Base-by-base conservation (phyloP, 1,140 invertebrate genomes). In the Patella vulgata region DNA sequence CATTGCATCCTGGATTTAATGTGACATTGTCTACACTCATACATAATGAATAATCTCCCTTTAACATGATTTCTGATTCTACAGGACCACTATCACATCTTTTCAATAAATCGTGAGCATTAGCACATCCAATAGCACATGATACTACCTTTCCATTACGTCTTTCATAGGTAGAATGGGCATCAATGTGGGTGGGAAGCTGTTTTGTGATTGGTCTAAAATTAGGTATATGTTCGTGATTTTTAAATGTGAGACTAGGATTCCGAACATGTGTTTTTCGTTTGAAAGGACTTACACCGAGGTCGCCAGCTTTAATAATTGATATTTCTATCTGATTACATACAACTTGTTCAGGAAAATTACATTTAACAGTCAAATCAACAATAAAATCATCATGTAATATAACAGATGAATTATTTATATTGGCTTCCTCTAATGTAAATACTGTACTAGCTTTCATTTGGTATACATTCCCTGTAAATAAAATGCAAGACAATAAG, bases 151-250 rank as follows among this genome's bases (percentile, higher is more conserved):
- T 90, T 73, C 90, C 91, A 77, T 94, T 89, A 77, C 92, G 91
- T 67, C 90, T 91, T 71, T 93, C 90, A 30, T 93, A 81, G 74
- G 90, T 89, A 1, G 90, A 88, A 46, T 88, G 87, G 63, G 93
- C 88, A 67, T 90, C 86, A 54, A 93, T 82, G 53, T 88, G 86
- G 55, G 56, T 52, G 11, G 73, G 66, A 28, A 67, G 69, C 14
- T 64, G 48, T 39, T 68, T 61, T 31, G 60, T 71, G 5, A 74
- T 66, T 28, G 68, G 61, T 11, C 60, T 62, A 28, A 66, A 68
- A 57, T 74, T 74, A 40, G 67, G 55, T 6, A 78, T 66, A 55
- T 60, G 57, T 58, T 67, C 67, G 39, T 66, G 63, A 28, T 68
- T 68, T 2, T 68, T 19, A 60, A 71, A 73, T 25, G 63, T 59